These are phyloP conservation scores for Mareca penelope DNA, from an alignment of 2,797 vertebrate species.

Conservation along the genomic window DNA sequence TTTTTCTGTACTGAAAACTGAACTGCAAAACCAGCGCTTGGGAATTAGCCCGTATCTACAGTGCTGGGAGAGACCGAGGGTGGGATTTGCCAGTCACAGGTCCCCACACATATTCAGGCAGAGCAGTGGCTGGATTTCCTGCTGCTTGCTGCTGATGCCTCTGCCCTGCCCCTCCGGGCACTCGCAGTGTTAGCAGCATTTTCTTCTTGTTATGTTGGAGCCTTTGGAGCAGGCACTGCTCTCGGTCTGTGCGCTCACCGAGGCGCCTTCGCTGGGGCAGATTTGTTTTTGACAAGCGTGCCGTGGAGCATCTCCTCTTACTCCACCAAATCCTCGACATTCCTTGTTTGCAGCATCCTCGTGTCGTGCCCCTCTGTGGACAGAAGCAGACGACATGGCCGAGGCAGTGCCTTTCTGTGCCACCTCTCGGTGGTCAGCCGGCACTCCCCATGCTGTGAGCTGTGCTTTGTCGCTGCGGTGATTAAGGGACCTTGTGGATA, in stretches of 20 bases:
- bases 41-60: not conserved
- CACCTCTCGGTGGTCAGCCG: not conserved
- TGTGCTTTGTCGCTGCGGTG: slow-evolving; percentile 1
- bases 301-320: not conserved
- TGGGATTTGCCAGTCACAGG: not conserved
- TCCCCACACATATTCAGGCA: not conserved
- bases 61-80: not conserved
- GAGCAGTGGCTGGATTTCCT: not conserved
- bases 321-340: not conserved
- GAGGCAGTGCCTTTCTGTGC: too few relatives aligned
- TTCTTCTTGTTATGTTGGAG: not conserved
- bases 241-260: not conserved
- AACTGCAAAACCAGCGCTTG: not conserved
- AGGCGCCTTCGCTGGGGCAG: not conserved
- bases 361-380: not conserved
- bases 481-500: slow-evolving; percentile 22
- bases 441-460: not conserved
- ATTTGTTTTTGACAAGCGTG: not conserved
- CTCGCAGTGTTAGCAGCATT: not conserved
- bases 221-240: not conserved
- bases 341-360: not conserved
- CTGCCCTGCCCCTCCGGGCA: not conserved
- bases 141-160: not conserved
- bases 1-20: not conserved
- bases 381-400: too few relatives aligned